Base-by-base conservation (phyloP, 2,797 vertebrate species). In the Lutjanus campechanus region DNA sequence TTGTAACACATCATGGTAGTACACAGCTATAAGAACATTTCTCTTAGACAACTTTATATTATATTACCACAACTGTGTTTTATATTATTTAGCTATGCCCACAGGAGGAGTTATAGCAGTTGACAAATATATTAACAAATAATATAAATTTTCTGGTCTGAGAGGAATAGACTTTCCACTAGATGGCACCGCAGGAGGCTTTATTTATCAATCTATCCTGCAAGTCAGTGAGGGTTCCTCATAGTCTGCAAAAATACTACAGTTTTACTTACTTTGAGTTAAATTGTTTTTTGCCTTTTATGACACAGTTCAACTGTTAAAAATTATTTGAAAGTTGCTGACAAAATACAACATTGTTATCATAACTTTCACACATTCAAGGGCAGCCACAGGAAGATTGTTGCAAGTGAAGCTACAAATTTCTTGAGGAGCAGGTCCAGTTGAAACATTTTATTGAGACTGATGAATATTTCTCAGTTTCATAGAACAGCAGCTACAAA, bases 141-240 rank as follows among this genome's bases (percentile, higher is more conserved):
- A 47, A 47, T 13, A 47, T 47, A 47, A 15, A 46, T 3, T n/a
- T 20, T 73, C 8, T 76, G 10, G 3, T 62, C 61, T 61, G 50
- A 25, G 44, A 79, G 5, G 36, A 69, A 49, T 49, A 46, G 19
- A 4, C 3, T 15, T 12, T 0, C 85, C 92, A 92, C 56, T 60
- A 90, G 91, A 46, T 82, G 87, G 84, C 63, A 66, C 59, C 76
- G 40, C 44, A 77, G 71, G 50, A 77, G 25, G 20, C 2, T 79
- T 71, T 64, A 64, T 77, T 20, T 11, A 40, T 46, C 19, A 43
- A 67, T 77, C n/a, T 11, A 40, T 41, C 19, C 49, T 20, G 40
- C 29, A 58, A n/a, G 3, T 46, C 36, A 29, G 6, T 16, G 12
- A 69, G 10, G 17, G 16, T 36, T 13, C 8, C 11, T 13, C 7